Percentiles rank a stretch among this genome's conserved stretches.
Evolutionary conservation across 2,888 invertebrate species (phyloP).

Genomic region (Synanthedon andrenaeformis): DNA sequence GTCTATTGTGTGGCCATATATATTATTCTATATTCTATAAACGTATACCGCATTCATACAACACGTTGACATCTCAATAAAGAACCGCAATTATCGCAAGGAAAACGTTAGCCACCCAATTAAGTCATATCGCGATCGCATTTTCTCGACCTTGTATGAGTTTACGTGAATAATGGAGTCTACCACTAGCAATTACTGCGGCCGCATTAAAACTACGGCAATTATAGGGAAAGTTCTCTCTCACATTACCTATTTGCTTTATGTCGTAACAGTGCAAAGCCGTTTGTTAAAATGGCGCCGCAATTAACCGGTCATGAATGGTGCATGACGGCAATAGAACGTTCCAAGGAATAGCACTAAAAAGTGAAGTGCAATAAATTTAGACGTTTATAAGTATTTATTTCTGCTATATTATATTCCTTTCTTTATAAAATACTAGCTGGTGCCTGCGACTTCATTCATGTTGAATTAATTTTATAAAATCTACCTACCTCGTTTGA

Average conservation of each 20-base stretch:
- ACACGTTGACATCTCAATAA: too few relatives aligned
- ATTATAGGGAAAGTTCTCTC: background rate
- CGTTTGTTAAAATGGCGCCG: background rate
- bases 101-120: too few relatives aligned
- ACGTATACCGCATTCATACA: too few relatives aligned
- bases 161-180: background rate
- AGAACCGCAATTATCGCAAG: too few relatives aligned
- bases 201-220: background rate
- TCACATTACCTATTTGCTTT: background rate
- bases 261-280: background rate
- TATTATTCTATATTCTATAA: too few relatives aligned
- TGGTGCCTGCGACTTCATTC: too few relatives aligned
- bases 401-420: background rate
- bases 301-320: background rate
- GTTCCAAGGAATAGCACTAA: background rate
- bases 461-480: too few relatives aligned
- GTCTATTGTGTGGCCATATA: too few relatives aligned
- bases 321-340: background rate
- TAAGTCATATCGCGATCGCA: background rate
- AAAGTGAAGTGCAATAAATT: background rate
- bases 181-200: background rate
- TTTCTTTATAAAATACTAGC: background rate
- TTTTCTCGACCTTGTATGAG: background rate
- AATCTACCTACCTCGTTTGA: too few relatives aligned
- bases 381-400: background rate